Conservation (phyloP, 2,113 vertebrate genomes). For the Vicugna pacos region DNA sequence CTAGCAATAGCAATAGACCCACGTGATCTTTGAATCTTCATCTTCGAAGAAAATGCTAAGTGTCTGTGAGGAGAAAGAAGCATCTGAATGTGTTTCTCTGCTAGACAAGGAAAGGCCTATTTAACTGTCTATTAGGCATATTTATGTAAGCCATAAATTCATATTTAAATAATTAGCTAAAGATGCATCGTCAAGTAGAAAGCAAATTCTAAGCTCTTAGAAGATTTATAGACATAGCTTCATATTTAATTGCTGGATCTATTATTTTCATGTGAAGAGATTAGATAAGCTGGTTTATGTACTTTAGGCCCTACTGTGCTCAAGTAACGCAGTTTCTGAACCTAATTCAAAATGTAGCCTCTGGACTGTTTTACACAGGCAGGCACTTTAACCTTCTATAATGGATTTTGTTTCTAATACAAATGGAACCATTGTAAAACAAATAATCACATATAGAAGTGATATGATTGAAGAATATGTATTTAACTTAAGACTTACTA, state of each 20-base stretch:
- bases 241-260: background rate
- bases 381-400: background rate
- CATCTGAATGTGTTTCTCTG: background rate
- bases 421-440: background rate
- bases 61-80: background rate
- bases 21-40: background rate
- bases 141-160: slow-evolving; percentile 38
- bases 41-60: background rate
- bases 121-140: background rate
- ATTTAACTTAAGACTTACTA: background rate
- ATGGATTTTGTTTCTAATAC: background rate
- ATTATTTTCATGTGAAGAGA: background rate
- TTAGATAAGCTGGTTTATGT: background rate
- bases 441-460: background rate
- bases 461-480: background rate
- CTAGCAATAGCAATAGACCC: background rate
- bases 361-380: background rate
- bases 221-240: background rate
- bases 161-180: slow-evolving; percentile 60
- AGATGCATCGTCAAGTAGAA: slow-evolving; percentile 3
- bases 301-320: background rate
- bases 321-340: slow-evolving; percentile 7
- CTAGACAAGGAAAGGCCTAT: background rate
- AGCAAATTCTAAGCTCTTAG: slow-evolving; percentile 49
- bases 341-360: background rate